phyloP scores from a whole-genome alignment of 2,888 invertebrate genomes.

The Noctua pronuba region DNA sequence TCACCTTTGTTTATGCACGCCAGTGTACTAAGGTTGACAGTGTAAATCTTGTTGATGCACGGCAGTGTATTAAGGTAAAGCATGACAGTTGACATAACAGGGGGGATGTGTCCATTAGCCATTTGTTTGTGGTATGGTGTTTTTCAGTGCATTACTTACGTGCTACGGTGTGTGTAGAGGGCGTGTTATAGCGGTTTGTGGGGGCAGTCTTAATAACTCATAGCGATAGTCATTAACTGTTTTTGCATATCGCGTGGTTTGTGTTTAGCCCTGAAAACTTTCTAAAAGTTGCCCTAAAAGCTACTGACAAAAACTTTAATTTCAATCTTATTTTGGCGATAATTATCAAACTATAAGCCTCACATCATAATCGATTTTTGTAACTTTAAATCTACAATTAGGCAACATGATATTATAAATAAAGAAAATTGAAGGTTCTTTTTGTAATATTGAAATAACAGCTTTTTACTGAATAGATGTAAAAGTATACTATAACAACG shows the following conservation, averaged over 20 bases:
- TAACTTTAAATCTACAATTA: background rate
- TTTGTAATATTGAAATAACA: no score
- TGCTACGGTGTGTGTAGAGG: background rate
- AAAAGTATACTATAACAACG: no score
- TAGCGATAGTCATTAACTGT: background rate
- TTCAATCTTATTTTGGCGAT: background rate
- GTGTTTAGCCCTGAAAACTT: background rate
- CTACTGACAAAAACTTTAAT: background rate
- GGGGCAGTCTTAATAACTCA: no score
- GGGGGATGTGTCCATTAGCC: slow-evolving; percentile 27
- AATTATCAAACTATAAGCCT: background rate
- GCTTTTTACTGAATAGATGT: no score
- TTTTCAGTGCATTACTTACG: background rate
- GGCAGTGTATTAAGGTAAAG: slow-evolving; percentile 2
- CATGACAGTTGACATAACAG: background rate
- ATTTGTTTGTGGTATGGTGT: slow-evolving; percentile 2
- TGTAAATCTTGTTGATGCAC: background rate
- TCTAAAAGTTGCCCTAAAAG: background rate
- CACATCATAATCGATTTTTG: background rate
- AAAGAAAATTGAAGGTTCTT: no score
- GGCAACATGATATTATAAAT: no score
- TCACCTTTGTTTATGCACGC: slow-evolving; percentile 51
- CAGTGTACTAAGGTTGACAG: slow-evolving; percentile 12
- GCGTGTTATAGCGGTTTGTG: background rate
- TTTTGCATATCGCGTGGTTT: background rate